Conservation (phyloP, 1,140 invertebrate genomes). For the Pectinophora gossypiella region DNA sequence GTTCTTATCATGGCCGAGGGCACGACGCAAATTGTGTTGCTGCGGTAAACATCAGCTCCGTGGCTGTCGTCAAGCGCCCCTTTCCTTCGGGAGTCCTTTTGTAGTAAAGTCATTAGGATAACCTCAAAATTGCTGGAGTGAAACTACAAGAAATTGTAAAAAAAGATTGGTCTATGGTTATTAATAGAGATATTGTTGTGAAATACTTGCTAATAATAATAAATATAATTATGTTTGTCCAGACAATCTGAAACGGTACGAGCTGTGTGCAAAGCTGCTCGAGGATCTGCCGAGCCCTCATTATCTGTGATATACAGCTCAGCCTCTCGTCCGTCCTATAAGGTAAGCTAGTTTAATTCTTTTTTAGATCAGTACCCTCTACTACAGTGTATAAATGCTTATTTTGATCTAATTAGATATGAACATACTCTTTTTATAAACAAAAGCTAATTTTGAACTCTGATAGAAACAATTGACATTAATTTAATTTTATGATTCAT, state of each 20-base stretch:
- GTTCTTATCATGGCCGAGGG: background rate
- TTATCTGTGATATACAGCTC: slow-evolving; percentile 87
- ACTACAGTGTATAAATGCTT: no score
- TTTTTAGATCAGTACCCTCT: no score
- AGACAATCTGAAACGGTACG: slow-evolving; percentile 66
- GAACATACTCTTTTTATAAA: no score
- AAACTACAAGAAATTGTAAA: no score
- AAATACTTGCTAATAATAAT: background rate
- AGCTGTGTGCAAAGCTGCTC: slow-evolving; percentile 69
- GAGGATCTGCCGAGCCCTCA: slow-evolving; percentile 70
- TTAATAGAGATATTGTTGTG: background rate
- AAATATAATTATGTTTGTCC: slow-evolving; percentile 16
- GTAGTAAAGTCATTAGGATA: slow-evolving; percentile 57
- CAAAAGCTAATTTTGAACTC: no score
- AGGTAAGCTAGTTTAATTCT: slow-evolving; percentile 48
- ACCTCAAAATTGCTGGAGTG: slow-evolving; percentile 48
- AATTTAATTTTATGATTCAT: no score
- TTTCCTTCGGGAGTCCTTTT: background rate
- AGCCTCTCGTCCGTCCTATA: slow-evolving; percentile 77
- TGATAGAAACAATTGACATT: no score
- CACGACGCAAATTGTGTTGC: slow-evolving; percentile 29
- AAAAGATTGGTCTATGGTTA: background rate
- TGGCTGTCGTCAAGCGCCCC: background rate
- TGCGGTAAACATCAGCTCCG: background rate
- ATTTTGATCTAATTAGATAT: no score